Percentiles rank a stretch among this genome's conserved stretches.
These are phyloP conservation scores for Acleris cristana DNA, from an alignment of 2,888 invertebrate species.

Conservation along the genomic window DNA sequence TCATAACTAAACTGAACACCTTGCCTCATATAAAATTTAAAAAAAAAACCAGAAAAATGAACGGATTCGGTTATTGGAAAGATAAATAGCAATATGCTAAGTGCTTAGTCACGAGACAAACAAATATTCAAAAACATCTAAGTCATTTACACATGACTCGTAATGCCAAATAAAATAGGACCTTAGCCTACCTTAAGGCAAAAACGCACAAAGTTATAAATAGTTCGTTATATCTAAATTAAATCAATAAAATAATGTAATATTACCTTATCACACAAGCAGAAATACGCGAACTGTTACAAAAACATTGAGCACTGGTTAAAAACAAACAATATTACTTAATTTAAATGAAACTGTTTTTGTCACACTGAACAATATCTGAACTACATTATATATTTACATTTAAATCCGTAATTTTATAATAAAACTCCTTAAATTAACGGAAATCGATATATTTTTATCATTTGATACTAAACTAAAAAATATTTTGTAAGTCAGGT, in stretches of 20 bases:
- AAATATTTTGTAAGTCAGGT: constrained; percentile 45
- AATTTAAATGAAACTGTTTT: constrained; percentile 46
- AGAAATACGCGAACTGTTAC: constrained; percentile 40
- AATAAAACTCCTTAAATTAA: constrained; percentile 41
- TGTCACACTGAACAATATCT: constrained; percentile 53
- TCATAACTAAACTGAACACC: too few species aligned
- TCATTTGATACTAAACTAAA: constrained; percentile 11
- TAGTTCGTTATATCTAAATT: constrained; percentile 7
- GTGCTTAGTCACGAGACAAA: constrained; percentile 24
- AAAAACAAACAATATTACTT: constrained; percentile 27
- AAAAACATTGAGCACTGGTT: constrained; percentile 40
- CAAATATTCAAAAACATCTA: constrained; percentile 1
- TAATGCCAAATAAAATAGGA: constrained; percentile 18
- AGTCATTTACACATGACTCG: constrained; percentile 22
- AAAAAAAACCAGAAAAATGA: too few species aligned
- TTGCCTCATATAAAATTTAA: too few species aligned
- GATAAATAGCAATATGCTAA: constrained; percentile 15
- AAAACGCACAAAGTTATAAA: neutral
- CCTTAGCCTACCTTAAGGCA: constrained; percentile 15
- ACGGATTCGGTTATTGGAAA: too few species aligned
- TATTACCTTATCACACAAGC: constrained; percentile 44
- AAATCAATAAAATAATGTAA: constrained; percentile 39
- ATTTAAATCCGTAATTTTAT: constrained; percentile 41
- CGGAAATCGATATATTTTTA: constrained; percentile 46
- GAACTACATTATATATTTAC: constrained; percentile 38